phyloP scores from a whole-genome alignment of 2,797 vertebrate genomes.

The Thamnophis elegans region DNA sequence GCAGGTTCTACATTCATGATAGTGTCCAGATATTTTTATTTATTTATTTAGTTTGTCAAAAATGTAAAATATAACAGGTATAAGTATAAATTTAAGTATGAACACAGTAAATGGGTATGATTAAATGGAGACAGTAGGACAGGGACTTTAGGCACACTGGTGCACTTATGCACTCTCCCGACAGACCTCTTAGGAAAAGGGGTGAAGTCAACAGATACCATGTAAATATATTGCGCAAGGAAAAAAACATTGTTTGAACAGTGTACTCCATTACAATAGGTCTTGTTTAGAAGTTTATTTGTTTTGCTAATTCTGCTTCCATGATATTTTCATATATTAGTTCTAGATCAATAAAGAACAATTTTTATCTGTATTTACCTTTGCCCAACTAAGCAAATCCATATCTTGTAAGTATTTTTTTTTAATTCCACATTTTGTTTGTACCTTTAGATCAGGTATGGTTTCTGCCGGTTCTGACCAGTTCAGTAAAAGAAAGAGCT shows the following conservation, averaged over 20 bases:
- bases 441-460: not conserved
- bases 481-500: too few species aligned
- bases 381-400: not conserved
- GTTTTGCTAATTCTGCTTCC: not conserved
- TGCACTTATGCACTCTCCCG: too few species aligned
- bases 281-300: not conserved
- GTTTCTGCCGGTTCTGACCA: too few species aligned
- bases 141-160: too few species aligned
- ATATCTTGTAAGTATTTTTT: not conserved
- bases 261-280: not conserved
- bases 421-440: not conserved
- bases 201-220: too few species aligned
- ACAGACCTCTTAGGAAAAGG: too few species aligned
- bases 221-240: not conserved
- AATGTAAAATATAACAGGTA: too few species aligned
- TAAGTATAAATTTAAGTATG: too few species aligned
- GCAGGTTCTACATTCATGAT: not conserved
- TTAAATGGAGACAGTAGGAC: too few species aligned
- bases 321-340: not conserved
- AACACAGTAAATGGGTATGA: too few species aligned
- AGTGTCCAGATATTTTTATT: too few species aligned
- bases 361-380: not conserved
- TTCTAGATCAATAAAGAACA: not conserved
- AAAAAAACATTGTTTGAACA: not conserved
- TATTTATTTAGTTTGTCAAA: too few species aligned